A percentile compares a stretch with the other conserved stretches of the same genome.
Conservation (phyloP, 2,113 vertebrate species). For the Neolamprologus toae region DNA sequence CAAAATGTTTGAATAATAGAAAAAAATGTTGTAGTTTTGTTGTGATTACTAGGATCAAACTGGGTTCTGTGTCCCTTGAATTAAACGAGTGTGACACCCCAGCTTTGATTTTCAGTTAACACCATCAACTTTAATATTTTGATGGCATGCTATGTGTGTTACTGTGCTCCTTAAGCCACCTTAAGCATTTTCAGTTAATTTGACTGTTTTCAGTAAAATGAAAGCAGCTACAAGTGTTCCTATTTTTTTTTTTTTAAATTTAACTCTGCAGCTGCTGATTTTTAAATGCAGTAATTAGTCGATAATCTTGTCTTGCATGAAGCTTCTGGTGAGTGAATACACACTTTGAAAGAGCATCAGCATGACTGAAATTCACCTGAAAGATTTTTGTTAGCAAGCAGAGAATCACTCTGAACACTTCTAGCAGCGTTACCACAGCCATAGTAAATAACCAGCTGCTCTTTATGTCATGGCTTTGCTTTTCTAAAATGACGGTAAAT, state of each 20-base stretch:
- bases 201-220: neutral
- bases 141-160: fast-evolving
- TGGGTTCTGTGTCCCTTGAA: neutral
- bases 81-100: neutral
- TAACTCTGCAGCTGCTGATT: neutral
- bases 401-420: neutral
- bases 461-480: fast-evolving
- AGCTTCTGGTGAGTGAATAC: neutral
- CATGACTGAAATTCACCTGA: neutral
- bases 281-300: neutral
- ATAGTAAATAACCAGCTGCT: neutral
- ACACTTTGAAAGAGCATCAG: neutral
- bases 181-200: neutral
- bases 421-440: neutral
- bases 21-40: neutral
- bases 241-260: fast-evolving
- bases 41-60: neutral
- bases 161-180: neutral
- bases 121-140: neutral
- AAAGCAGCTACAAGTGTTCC: neutral
- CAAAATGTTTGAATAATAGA: neutral
- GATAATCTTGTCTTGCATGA: neutral
- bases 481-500: neutral
- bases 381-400: neutral
- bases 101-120: neutral